Conservation (phyloP, 2,113 vertebrate genomes). For the Oenanthe melanoleuca region DNA sequence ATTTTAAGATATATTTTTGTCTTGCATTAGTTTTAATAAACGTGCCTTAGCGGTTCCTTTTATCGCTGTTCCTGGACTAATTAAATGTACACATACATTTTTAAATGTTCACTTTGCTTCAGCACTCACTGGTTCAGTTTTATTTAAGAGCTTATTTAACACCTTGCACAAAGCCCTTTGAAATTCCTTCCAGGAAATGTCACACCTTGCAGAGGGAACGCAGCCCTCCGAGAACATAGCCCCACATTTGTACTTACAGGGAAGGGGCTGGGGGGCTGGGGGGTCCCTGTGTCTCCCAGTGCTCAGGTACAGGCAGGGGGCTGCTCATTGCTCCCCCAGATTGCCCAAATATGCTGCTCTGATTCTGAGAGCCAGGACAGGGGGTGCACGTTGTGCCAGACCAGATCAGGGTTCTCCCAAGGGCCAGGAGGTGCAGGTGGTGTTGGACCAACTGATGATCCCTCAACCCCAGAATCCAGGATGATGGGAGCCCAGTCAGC, state of each 20-base stretch:
- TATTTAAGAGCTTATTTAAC: conserved; percentile 68
- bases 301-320: neutral
- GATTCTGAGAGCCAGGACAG: neutral
- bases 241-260: neutral
- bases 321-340: neutral
- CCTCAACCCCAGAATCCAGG: neutral
- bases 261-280: neutral
- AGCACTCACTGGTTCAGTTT: conserved; percentile 38
- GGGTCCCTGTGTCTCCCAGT: neutral
- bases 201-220: conserved; percentile 20
- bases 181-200: conserved; percentile 63
- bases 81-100: conserved; percentile 67
- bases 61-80: conserved; percentile 57
- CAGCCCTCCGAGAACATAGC: neutral
- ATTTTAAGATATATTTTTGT: conserved; percentile 53
- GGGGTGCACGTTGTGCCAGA: too few relatives aligned
- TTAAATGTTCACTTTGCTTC: conserved; percentile 49
- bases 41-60: conserved; percentile 24
- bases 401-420: rapidly evolving
- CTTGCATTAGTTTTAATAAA: conserved; percentile 55
- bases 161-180: conserved; percentile 64
- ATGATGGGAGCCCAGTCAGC: rapidly evolving
- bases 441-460: neutral
- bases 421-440: neutral
- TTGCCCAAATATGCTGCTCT: neutral